A percentile compares a stretch with the other conserved stretches of the same genome.
Conservation (phyloP, 35 echinoderm and acorn worm genomes). For the Ophiothrix spiculata region DNA sequence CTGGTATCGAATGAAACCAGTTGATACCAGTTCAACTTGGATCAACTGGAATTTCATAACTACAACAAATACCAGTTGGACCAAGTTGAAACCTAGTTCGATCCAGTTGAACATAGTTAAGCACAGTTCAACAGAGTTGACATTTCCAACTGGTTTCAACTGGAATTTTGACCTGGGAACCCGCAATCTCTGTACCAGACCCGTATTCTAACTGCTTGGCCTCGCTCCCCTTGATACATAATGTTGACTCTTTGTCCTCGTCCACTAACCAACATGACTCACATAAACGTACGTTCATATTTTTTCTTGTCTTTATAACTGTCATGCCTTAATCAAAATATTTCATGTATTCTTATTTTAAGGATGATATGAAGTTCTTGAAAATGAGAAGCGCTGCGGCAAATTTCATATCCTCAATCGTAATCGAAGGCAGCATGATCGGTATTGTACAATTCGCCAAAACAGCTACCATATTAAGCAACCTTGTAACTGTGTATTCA, state of each 20-base stretch:
- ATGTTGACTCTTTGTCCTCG: background rate
- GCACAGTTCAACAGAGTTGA: too few relatives aligned
- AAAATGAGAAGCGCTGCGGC: slow-evolving; percentile 38
- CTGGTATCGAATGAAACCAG: too few relatives aligned
- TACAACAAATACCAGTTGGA: too few relatives aligned
- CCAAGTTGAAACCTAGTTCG: too few relatives aligned
- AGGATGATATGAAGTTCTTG: slow-evolving; percentile 7
- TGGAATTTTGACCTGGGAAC: too few relatives aligned
- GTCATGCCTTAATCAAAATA: background rate
- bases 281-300: background rate
- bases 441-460: slow-evolving; percentile 38
- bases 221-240: too few relatives aligned
- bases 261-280: background rate
- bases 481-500: slow-evolving; percentile 26
- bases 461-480: background rate
- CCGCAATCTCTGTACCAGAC: background rate
- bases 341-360: background rate
- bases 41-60: too few relatives aligned
- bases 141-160: too few relatives aligned
- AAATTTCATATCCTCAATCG: slow-evolving; percentile 36
- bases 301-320: background rate
- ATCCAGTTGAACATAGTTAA: too few relatives aligned
- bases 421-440: slow-evolving; percentile 39
- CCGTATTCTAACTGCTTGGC: background rate
- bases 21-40: background rate